Base-by-base conservation (phyloP, 2,113 vertebrate genomes). In the Pardalotus punctatus region DNA sequence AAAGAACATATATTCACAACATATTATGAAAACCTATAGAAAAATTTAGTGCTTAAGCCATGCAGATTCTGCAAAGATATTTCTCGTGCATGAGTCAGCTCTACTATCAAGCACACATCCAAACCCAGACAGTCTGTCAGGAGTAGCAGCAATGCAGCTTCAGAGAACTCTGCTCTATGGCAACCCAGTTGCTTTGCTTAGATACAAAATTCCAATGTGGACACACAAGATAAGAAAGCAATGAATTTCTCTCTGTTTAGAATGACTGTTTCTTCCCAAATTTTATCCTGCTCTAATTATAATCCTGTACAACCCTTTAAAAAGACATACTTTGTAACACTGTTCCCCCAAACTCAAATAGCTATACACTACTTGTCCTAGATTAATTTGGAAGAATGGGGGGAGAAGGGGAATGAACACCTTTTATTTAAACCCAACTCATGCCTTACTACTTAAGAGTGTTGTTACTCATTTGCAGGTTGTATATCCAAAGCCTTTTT, bases 81-180 rank as follows among this genome's bases (percentile, higher is more conserved):
- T 0, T 29, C 29, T 3, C 72, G 25, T 1, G 15, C 66, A 58
- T 3, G 0, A 72, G 6, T 21, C 13, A 88, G 22, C 9, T 27
- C 35, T 43, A 43, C 6, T 6, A 35, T 12, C 3, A 0, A 20
- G 12, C 47, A 38, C 29, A 81, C 51, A 81, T 24, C 29, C 88
- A 84, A 74, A 56, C 28, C 25, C 60, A 47, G 45, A 7, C 24
- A 28, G 40, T 7, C 81, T 31, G 66, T 7, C 48, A 60, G 16
- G 5, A 92, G 29, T 1, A 78, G 78, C 67, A 88, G 71, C n/a
- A 80, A 62, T 2, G 1, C 6, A 40, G 60, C 71, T 78, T 56
- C 53, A 80, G 35, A 77, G 24, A 56, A 15, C 29, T 28, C 48
- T 76, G 50, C 14, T 64, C 54, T 51, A 5, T 17, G 29, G 66